Base-by-base conservation (phyloP, 1,140 invertebrate genomes). In the Cyrtorhinus lividipennis region DNA sequence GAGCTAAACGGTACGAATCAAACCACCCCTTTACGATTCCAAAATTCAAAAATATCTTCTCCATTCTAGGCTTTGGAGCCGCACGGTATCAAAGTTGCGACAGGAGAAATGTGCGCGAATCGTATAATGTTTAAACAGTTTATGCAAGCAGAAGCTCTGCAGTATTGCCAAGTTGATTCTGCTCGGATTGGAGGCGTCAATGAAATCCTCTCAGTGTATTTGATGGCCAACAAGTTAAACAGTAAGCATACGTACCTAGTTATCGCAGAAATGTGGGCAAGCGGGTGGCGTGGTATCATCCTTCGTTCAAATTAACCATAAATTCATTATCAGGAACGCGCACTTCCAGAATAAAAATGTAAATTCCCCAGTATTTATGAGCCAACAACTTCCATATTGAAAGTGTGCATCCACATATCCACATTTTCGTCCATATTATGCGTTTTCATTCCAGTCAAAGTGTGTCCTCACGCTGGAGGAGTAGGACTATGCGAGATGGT, bases 111-210 rank as follows among this genome's bases (percentile, higher is more conserved):
- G 82, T 93, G 90, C 71, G 86, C 86, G 2, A 95, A 95, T 75
- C 75, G 91, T 64, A 83, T 95, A 0, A 86, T 95, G 74, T 95
- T 95, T 76, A 95, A 95, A 71, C 92, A 95, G 77, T 84, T 95
- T 65, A 71, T 95, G 12, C 85, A 90, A 73, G 77, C 82, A 0
- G 79, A 80, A 18, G 90, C 84, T 1, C 79, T 95, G 68, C 81
- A 92, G 69, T 93, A 80, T 73, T 95, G 90, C 73, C 92, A 95
- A 75, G 90, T 95, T 59, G 92, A 95, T 76, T 82, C 88, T 0
- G 88, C 87, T 44, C 78, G 92, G 63, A 79, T 95, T 24, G 92
- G 90, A 0, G 89, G 92, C 1, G 78, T 95, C 18, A 94, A 92
- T 73, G 92, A 95, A 74, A 85, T 91, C 63, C 72, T 95, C 1